These are phyloP conservation scores for Salpingus planirostris DNA, from an alignment of 2,888 invertebrate genomes.

Conservation along the genomic window DNA sequence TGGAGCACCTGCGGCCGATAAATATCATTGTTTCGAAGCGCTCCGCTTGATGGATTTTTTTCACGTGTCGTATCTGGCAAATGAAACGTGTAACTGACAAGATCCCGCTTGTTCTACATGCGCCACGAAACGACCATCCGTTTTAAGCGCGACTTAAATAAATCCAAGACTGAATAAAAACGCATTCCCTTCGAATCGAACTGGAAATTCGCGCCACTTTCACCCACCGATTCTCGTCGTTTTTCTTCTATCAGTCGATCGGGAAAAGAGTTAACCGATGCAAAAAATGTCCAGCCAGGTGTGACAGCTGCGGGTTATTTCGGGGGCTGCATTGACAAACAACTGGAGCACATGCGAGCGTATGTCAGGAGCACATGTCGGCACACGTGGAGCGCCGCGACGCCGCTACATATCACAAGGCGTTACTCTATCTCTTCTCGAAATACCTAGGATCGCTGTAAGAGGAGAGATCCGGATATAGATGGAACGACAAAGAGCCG, in stretches of 20 bases:
- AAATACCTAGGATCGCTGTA: slow-evolving; percentile 10
- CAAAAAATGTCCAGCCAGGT: slow-evolving; percentile 43
- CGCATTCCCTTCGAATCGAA: too few species aligned
- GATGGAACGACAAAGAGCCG: slow-evolving; percentile 3
- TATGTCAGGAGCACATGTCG: slow-evolving; percentile 47
- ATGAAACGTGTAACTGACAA: slow-evolving; percentile 11
- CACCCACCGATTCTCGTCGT: too few species aligned
- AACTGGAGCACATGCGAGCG: slow-evolving; percentile 43
- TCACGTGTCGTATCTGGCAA: slow-evolving; percentile 9
- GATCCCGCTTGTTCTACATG: slow-evolving; percentile 15
- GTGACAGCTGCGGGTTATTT: slow-evolving; percentile 41
- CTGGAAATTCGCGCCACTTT: too few species aligned
- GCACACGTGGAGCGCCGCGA: slow-evolving; percentile 51
- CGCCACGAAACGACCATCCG: slow-evolving; percentile 10
- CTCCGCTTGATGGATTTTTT: slow-evolving; percentile 10
- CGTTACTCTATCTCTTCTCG: slow-evolving; percentile 6
- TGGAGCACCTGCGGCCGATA: slow-evolving; percentile 8
- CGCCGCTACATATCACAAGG: slow-evolving; percentile 40
- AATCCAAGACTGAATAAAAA: too few species aligned
- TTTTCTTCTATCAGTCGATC: background rate
- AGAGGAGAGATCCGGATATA: background rate
- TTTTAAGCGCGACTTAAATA: too few species aligned
- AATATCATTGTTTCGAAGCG: slow-evolving; percentile 5
- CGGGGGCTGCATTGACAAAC: slow-evolving; percentile 37
- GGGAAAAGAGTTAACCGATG: slow-evolving; percentile 23